Evolutionary conservation across 30 jellyfish, hydroid and myxozoan genomes (phyloP).

Genomic region (Aurelia sp.): DNA sequence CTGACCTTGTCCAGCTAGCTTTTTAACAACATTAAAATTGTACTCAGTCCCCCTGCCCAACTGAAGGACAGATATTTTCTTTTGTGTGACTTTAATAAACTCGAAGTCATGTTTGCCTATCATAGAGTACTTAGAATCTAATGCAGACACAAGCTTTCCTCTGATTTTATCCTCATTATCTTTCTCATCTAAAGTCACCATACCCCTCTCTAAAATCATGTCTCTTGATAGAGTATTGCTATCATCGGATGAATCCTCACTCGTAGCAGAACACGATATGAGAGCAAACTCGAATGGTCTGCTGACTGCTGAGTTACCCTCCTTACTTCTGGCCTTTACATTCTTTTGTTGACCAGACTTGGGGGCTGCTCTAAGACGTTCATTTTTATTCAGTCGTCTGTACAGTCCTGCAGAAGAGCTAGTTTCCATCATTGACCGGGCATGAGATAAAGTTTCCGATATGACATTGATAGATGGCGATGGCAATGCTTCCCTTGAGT

Average conservation of each 20-base stretch:
- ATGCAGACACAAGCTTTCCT: conserved; percentile 29
- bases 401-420: conserved; percentile 44
- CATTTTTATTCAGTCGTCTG: conserved; percentile 23
- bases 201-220: conserved; percentile 43
- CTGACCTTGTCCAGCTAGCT: conserved; percentile 45
- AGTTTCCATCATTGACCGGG: background rate
- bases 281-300: conserved; percentile 37
- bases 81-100: conserved; percentile 30
- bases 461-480: background rate
- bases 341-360: background rate
- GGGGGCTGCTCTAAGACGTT: conserved; percentile 18
- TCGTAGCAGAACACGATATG: background rate
- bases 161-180: conserved; percentile 36
- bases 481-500: background rate
- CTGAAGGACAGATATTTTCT: conserved; percentile 24
- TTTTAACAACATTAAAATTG: conserved; percentile 27
- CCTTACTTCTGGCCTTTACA: background rate
- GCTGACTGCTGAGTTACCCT: conserved; percentile 25
- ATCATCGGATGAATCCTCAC: background rate
- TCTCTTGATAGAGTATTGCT: conserved; percentile 22
- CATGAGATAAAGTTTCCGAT: background rate
- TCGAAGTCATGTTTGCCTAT: conserved; percentile 22
- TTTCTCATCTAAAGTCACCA: conserved; percentile 15
- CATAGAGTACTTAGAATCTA: conserved; percentile 20
- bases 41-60: conserved; percentile 45